Base-by-base conservation (phyloP, 2,888 invertebrate species). In the Calliopum simillimum region DNA sequence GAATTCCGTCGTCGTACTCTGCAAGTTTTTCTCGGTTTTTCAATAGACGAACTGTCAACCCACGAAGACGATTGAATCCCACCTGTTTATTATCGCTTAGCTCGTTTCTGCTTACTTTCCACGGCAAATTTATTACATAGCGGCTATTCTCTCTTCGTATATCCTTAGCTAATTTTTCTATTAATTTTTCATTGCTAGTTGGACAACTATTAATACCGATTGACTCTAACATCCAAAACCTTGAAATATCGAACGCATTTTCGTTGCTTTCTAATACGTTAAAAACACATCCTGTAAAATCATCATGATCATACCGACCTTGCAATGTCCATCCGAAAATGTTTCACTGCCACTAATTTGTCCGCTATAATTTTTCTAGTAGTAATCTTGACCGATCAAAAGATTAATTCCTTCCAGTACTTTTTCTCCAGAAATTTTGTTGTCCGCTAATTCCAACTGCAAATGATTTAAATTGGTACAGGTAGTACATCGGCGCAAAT, bases 321-420 rank as follows among this genome's bases (percentile, higher is more conserved):
- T 70, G 62, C 19, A 70, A 23, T 46, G 68, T 72, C 70, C 70
- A 69, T 1, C 73, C 71, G 25, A 71, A 63, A 73, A 69, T 56
- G 64, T 53, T 73, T 73, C 16, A 73, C 71, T 5, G 73, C 73
- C 44, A 71, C 47, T 47, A 68, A 65, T 47, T 55, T 64, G 25
- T 73, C 68, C 53, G 41, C 41, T 23, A 71, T 64, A 58, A 49
- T 46, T 21, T 71, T 66, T 58, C 70, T 72, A 75, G 46, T 74
- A 75, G 61, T 71, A 41, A 51, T 74, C 72, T 63, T 73, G 71
- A 2, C 73, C 73, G 19, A 74, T 73, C 21, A 73, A 33, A 43
- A 69, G 58, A 63, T 74, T 71, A 61, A 72, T 72, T 19, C 69
- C 68, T n/a, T 41, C 41, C 11, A 70, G 53, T 12, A 41, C 11